Evolutionary conservation across 2,113 vertebrate species (phyloP), one percentile per base, ranked within the genome.

Genomic region (Nymphicus hollandicus): DNA sequence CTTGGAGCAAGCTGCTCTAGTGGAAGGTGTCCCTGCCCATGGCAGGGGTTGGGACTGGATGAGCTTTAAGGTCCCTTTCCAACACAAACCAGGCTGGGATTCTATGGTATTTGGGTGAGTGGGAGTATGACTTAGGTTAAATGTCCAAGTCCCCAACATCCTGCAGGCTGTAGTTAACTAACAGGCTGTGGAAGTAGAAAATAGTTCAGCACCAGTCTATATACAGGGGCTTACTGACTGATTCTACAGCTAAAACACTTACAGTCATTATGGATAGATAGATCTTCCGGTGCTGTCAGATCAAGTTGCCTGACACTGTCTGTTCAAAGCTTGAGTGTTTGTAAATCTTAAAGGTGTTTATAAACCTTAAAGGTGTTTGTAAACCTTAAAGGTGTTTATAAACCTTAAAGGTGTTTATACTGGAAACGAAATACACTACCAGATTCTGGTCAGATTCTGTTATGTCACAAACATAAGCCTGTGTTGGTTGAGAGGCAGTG

Each of bases 341-440:
- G 65, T 88, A 86, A 92, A 76, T 27, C 37, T 56, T 76, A 43
- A 44, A 52, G 25, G 37, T 79, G 17, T 76, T 68, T 89, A 46
- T 91, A 86, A 92, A 71, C 29, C 33, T 52, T 76, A 43, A 47
- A 49, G 17, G n/a, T 79, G 19, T 73, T 87, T 87, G 37, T 91
- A 86, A 92, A 71, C 29, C 33, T 52, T 76, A 43, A 47, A 49
- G 17, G n/a, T 79, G 19, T 73, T 69, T 89, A 39, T 91, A 86
- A 91, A 76, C n/a, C n/a, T 56, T 76, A 39, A 41, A 53, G 25
- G 37, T 80, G 19, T 77, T 88, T 88, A 9, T 55, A 58, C 39
- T 37, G 11, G 6, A 73, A 68, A 47, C 33, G 19, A 93, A 83
- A 73, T 28, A 31, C 2, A 61, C 44, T 29, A n/a, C 31, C 9